phyloP scores from a whole-genome alignment of 2,888 invertebrate species.

The Tromatobia lineatoria region DNA sequence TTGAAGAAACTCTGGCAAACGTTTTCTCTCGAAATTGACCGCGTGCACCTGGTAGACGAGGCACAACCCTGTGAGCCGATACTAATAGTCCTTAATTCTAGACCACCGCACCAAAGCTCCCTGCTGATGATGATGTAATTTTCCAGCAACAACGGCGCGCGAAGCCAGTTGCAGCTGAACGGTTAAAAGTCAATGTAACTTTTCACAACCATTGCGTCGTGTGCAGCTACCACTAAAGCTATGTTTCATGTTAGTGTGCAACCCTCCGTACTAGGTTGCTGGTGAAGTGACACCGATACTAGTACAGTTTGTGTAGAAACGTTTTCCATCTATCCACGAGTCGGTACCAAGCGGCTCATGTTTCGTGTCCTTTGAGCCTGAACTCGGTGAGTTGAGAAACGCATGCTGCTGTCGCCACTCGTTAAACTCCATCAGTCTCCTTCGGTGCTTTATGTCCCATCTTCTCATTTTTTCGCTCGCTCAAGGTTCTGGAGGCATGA shows the following conservation, averaged over 20 bases:
- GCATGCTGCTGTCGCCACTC: conserved; percentile 35
- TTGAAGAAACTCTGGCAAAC: conserved; percentile 19
- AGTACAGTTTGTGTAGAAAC: not conserved
- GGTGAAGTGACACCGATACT: not conserved
- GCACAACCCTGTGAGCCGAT: conserved; percentile 22
- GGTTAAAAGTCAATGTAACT: conserved; percentile 40
- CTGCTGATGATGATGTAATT: conserved; percentile 49
- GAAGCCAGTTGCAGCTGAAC: conserved; percentile 13
- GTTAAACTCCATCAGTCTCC: conserved; percentile 28
- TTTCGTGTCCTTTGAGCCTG: conserved; percentile 41
- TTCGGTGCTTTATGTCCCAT: conserved; percentile 38
- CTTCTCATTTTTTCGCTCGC: conserved; percentile 9
- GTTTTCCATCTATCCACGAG: conserved; percentile 17
- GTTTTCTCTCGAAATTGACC: conserved; percentile 2
- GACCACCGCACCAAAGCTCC: conserved; percentile 31
- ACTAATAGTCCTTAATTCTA: conserved; percentile 59
- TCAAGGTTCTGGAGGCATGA: conserved; percentile 8
- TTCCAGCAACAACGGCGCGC: conserved; percentile 25
- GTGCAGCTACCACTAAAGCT: conserved; percentile 1
- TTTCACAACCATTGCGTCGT: conserved; percentile 39
- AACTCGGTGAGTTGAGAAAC: conserved; percentile 53
- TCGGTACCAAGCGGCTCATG: conserved; percentile 28
- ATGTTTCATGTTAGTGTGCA: not conserved
- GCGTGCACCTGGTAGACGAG: conserved; percentile 5
- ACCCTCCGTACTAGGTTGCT: not conserved